Base-by-base conservation (phyloP, 2,797 vertebrate species). In the Phyllotis vaccarum region DNA sequence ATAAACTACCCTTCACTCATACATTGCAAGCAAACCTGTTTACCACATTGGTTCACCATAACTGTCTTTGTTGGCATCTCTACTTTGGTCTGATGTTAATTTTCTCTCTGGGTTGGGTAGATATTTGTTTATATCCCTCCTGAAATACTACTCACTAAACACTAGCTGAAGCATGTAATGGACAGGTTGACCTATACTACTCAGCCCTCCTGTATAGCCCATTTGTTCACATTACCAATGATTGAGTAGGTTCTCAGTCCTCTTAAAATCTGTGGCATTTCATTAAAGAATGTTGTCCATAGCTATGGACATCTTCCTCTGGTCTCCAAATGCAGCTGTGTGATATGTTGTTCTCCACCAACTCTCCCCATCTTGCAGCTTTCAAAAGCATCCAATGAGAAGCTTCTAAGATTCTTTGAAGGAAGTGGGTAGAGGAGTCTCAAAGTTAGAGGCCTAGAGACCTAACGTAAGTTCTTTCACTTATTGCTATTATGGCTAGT, bases 141-240 rank as follows among this genome's bases (percentile, higher is more conserved):
- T n/a, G 43, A 2, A 68, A 86, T 52, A 31, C 10, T 52, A 16
- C n/a, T n/a, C 5, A n/a, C 46, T 68, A 34, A 54, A 29, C 13
- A 68, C 14, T 70, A 86, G 40, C 24, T 95, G 12, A 79, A 49
- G 37, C 81, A 29, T 9, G 54, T 21, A 72, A 58, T 81, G 12
- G 5, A 27, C 78, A 92, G 14, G 7, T 46, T 22, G 19, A 29
- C 27, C 21, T 88, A 11, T 31, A 68, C 85, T 19, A 64, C 4
- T 1, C 31, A 6, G 6, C 1, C 21, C 10, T 64, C 43, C 24
- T 22, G 0, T 49, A 85, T 21, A 79, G 87, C 8, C 76, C 78
- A 86, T 16, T 66, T 81, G 16, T 79, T 95, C 52, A 80, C 9
- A 21, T 92, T 78, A 27, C 34, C 29, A 96, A 64, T 79, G 60